Evolutionary conservation across 2,113 vertebrate species (phyloP), one percentile per base, ranked within the genome.

Genomic region (Tenrec ecaudatus): DNA sequence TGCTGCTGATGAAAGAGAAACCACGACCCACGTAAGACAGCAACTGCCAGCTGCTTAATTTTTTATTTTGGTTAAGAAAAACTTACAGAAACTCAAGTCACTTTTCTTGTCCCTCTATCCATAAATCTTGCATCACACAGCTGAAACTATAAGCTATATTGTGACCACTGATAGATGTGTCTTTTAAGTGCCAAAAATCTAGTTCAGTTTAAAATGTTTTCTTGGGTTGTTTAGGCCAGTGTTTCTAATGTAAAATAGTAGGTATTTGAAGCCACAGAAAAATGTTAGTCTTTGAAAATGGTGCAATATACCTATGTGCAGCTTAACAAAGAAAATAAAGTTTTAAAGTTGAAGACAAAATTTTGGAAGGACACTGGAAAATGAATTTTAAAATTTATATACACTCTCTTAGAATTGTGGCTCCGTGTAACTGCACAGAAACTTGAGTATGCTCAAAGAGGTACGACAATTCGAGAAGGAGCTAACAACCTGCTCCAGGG

Each of bases 31-130:
- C 96, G 71, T 60, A 89, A 40, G 57, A 88, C 40, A 81, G 82
- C 84, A 93, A 95, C 1, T 77, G 83, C 91, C 94, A 96, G 93
- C 81, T 95, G 81, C 81, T 91, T 92, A 91, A 60, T 83, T 95
- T 95, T 60, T 91, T 17, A 91, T 79, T 93, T 95, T 43, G 89
- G 90, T 88, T 77, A 95, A 86, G 73, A 91, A 95, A 93, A 75
- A 69, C 62, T 58, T 76, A 80, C 89, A 95, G 75, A 95, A 95
- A 95, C 88, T 84, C 31, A 91, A 85, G 43, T 82, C 75, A 75
- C 31, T 71, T 36, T 91, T 77, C n/a, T 53, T 53, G 47, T 73
- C 60, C 89, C 29, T 84, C 91, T 71, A 57, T 36, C 66, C 7
- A 43, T 17, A 93, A 85, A 84, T 78, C 25, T 31, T 12, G 89